Base-by-base conservation (phyloP, 2,888 invertebrate species). In the Thymelicus lineola region DNA sequence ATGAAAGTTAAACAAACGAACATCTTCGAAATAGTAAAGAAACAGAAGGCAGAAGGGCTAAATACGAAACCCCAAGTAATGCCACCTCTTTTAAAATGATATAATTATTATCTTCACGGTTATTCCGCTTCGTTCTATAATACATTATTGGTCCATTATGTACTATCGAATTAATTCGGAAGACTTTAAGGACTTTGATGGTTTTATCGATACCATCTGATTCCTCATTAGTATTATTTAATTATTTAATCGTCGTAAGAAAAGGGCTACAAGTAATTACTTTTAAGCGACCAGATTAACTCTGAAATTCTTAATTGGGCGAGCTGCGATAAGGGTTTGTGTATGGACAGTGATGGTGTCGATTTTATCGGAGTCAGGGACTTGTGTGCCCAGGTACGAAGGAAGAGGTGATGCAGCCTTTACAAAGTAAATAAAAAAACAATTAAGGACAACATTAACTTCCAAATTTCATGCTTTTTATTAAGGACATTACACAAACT, bases 221-320 rank as follows among this genome's bases (percentile, higher is more conserved):
- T 64, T 64, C 20, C 69, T 70, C 69, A 70, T 70, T 71, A 71
- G 71, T 71, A 73, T 67, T 66, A 72, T 72, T 70, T 67, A 67
- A 67, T 67, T 67, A 67, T 61, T 67, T 64, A 64, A 70, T 64
- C 50, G 48, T 69, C 55, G 62, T 38, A 68, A 63, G 38, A 42
- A 59, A 70, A 50, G 66, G 66, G 64, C 58, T 70, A 64, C 71
- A 67, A 69, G 50, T 61, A 73, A 73, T 74, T 73, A 73, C 66
- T 69, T 71, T 69, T 59, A 65, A 65, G 64, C 70, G 66, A 53
- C 55, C 72, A 71, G 58, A 71, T 72, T 71, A 65, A 72, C 71
- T 72, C 68, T 66, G 66, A 62, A 72, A 71, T 68, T 64, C 68
- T 69, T 72, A 72, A 73, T 74, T 72, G 72, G 69, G 63, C 60